A percentile compares a stretch with the other conserved stretches of the same genome.
phyloP scores from a whole-genome alignment of 2,888 invertebrate genomes.

The Corbicula japonica region DNA sequence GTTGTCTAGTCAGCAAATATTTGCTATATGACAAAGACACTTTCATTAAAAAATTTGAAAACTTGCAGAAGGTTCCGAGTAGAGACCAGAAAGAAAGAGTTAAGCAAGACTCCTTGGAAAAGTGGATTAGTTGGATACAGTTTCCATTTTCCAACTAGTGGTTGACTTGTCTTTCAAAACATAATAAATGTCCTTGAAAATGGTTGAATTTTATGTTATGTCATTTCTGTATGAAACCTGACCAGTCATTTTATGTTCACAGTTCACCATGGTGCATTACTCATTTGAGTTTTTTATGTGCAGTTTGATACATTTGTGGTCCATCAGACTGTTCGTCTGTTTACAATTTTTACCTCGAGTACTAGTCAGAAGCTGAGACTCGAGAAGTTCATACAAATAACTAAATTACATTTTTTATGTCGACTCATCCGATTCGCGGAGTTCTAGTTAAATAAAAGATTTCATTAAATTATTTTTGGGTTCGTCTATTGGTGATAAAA shows the following conservation, averaged over 20 bases:
- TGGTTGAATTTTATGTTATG: neutral
- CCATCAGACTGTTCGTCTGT: neutral
- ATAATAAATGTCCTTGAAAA: neutral
- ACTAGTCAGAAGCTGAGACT: neutral
- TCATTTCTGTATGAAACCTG: neutral
- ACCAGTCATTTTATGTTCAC: no score
- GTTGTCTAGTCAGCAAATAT: slow-evolving; percentile 1
- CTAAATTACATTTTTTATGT: no score
- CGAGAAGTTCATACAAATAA: neutral
- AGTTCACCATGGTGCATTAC: slow-evolving; percentile 2
- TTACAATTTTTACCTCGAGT: neutral
- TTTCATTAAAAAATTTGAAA: slow-evolving; percentile 7
- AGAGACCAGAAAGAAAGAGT: neutral
- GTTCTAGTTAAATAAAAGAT: no score
- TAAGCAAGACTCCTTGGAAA: neutral
- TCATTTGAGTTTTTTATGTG: neutral
- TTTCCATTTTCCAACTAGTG: neutral
- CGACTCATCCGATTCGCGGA: no score
- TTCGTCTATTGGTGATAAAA: no score
- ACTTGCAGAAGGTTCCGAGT: neutral
- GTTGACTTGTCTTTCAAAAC: neutral
- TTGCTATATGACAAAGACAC: neutral
- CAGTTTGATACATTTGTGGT: slow-evolving; percentile 1
- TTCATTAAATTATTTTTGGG: no score
- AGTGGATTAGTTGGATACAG: neutral